Percentiles rank a stretch among this genome's conserved stretches.
phyloP scores from a whole-genome alignment of 30 jellyfish, hydroid and myxozoan genomes.

The Morbakka virulenta region DNA sequence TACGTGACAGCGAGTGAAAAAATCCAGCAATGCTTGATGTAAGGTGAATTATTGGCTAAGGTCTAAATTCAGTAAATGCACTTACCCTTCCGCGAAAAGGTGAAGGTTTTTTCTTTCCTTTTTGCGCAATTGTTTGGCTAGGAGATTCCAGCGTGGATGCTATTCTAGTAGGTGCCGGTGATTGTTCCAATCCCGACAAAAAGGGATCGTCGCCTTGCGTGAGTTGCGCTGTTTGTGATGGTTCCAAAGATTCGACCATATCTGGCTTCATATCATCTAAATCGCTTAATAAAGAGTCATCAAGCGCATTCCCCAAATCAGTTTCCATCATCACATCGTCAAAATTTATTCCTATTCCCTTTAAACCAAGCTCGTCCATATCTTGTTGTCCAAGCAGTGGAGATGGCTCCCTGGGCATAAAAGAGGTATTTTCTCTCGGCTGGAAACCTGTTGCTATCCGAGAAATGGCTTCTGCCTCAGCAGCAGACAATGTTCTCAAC shows the following conservation, averaged over 20 bases:
- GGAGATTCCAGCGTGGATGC: background rate
- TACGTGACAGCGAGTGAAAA: too few relatives aligned
- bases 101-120: conserved; percentile 73
- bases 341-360: conserved; percentile 68
- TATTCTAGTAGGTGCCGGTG: conserved; percentile 31
- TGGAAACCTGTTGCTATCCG: conserved; percentile 82
- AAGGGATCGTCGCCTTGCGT: background rate
- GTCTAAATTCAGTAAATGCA: background rate
- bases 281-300: conserved; percentile 28
- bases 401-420: conserved; percentile 55
- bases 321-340: conserved; percentile 87
- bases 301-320: conserved; percentile 46
- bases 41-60: too few relatives aligned
- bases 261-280: conserved; percentile 68
- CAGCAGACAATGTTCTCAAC: conserved; percentile 78
- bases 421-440: background rate
- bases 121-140: conserved; percentile 29
- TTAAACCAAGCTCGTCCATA: conserved; percentile 70
- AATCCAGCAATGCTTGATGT: too few relatives aligned
- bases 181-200: conserved; percentile 24
- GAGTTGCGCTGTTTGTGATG: conserved; percentile 33
- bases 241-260: conserved; percentile 50
- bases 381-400: conserved; percentile 60
- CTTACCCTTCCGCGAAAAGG: conserved; percentile 66
- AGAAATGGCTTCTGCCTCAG: conserved; percentile 96